Evolutionary conservation across 2,888 invertebrate genomes (phyloP).

Genomic region (Lasioglossum zephyrum): DNA sequence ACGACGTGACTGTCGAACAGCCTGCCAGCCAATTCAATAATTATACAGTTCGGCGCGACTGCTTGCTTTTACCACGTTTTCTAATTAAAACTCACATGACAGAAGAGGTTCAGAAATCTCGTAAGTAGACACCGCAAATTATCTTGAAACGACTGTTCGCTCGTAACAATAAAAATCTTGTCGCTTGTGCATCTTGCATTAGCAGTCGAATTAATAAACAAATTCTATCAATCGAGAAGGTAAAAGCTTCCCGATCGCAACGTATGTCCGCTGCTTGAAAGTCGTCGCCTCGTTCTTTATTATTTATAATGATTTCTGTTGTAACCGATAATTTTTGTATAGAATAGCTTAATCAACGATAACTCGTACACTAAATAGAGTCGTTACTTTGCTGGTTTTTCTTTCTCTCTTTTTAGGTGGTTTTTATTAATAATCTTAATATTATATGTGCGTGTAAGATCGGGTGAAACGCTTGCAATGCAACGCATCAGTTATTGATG

Average conservation of each 20-base stretch:
- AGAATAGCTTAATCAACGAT: not conserved
- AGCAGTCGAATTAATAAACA: not conserved
- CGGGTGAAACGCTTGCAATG: constrained; percentile 4
- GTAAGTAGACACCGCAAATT: constrained; percentile 31
- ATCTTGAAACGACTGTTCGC: not conserved
- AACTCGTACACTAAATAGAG: not conserved
- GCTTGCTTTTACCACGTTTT: not conserved
- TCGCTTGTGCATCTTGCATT: not conserved
- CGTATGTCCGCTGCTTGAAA: not conserved
- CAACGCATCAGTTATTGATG: constrained; percentile 26
- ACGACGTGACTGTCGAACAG: not conserved
- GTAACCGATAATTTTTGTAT: not conserved
- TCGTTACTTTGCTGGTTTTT: not conserved
- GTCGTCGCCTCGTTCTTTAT: not conserved
- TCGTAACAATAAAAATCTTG: not conserved
- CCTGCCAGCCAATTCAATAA: not conserved
- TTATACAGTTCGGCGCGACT: not conserved
- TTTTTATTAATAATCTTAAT: not conserved
- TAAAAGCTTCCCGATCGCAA: not conserved
- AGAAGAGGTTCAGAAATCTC: constrained; percentile 2
- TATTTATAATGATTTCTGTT: not conserved
- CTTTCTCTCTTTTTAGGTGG: not conserved
- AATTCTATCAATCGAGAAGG: not conserved
- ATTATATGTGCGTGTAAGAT: constrained; percentile 2
- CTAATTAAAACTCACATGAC: constrained; percentile 14